These are phyloP conservation scores for Crambe crambe DNA, from an alignment of 37 sponge, comb jelly and placozoan genomes.

Conservation along the genomic window DNA sequence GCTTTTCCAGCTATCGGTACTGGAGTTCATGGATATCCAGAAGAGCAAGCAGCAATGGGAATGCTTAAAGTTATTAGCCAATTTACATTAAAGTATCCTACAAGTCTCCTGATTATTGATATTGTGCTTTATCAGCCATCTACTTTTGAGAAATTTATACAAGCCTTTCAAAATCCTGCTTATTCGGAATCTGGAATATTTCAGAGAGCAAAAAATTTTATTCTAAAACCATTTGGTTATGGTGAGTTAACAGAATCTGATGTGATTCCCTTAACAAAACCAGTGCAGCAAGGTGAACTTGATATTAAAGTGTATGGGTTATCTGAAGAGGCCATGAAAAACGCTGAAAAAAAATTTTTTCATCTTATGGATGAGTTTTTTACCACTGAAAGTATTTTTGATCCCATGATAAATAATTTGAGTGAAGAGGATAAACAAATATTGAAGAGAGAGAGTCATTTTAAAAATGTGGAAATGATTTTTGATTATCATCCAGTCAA, in stretches of 20 bases:
- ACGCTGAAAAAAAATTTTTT: slow-evolving; percentile 14
- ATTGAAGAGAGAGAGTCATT: background rate
- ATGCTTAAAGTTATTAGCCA: no score
- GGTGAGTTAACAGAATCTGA: no score
- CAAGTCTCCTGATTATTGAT: no score
- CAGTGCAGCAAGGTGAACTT: background rate
- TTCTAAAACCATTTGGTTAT: background rate
- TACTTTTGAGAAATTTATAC: no score
- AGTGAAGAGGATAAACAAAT: background rate
- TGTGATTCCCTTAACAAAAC: no score
- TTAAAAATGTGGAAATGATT: slow-evolving; percentile 16
- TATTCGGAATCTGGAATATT: background rate
- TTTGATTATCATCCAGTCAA: slow-evolving; percentile 41
- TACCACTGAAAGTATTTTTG: slow-evolving; percentile 10
- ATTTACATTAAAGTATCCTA: no score
- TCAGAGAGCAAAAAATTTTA: background rate
- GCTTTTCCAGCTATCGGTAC: no score
- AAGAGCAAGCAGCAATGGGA: no score
- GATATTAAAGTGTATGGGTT: slow-evolving; percentile 33
- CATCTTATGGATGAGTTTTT: slow-evolving; percentile 19
- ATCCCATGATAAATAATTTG: slow-evolving; percentile 19
- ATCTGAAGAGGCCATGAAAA: background rate
- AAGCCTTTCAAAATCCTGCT: slow-evolving; percentile 24
- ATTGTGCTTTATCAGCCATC: no score
- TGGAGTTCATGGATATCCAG: no score